phyloP scores from a whole-genome alignment of 2,888 invertebrate genomes.

The Mythimna ferrago region DNA sequence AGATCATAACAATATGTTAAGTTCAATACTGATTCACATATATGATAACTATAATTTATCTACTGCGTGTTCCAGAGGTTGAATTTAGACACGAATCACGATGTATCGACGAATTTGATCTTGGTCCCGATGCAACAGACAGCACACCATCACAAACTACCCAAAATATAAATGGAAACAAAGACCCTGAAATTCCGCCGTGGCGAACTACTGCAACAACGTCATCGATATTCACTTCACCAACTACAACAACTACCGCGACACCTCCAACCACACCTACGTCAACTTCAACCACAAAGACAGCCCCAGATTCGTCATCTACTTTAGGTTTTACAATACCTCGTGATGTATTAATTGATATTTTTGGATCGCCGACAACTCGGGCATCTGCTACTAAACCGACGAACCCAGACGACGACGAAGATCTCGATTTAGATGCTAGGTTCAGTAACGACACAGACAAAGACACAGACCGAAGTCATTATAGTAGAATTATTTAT shows the following conservation, averaged over 20 bases:
- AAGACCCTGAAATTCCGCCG: constrained; percentile 15
- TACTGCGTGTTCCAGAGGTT: constrained; percentile 57
- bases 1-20: background rate
- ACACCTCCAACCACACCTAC: background rate
- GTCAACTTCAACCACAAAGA: constrained; percentile 7
- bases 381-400: background rate
- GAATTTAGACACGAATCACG: constrained; percentile 38
- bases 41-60: background rate
- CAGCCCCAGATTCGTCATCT: constrained; percentile 6
- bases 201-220: background rate
- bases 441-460: constrained; percentile 28
- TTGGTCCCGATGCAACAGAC: constrained; percentile 11
- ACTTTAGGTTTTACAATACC: constrained; percentile 38
- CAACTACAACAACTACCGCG: background rate
- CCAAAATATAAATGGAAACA: background rate
- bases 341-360: constrained; percentile 27
- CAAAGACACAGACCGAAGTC: background rate
- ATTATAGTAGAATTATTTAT: constrained; percentile 31
- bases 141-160: background rate
- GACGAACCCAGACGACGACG: constrained; percentile 30
- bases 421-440: constrained; percentile 44
- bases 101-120: constrained; percentile 44
- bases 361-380: constrained; percentile 38
- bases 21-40: background rate
- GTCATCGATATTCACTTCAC: constrained; percentile 28